phyloP scores from a whole-genome alignment of 2,113 vertebrate genomes.

The Terrapene triunguis region DNA sequence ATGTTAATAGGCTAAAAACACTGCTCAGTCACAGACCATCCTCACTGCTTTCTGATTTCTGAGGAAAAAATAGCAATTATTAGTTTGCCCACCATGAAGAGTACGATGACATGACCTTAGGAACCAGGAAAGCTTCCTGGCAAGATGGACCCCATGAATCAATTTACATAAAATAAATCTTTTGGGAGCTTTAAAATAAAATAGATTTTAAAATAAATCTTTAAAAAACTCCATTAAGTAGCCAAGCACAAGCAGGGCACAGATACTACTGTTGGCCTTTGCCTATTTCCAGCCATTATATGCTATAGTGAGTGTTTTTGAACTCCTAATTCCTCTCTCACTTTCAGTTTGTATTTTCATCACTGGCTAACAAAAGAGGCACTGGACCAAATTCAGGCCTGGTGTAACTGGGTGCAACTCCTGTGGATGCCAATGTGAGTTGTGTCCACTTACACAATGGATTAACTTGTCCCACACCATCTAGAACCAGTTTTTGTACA shows the following conservation, averaged over 20 bases:
- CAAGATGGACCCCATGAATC: not conserved
- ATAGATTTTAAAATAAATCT: too few relatives aligned
- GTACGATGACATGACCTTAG: not conserved
- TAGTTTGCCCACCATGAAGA: not conserved
- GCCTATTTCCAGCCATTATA: rapidly evolving
- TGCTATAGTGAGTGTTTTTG: not conserved
- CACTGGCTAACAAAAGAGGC: not conserved
- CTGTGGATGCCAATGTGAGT: not conserved
- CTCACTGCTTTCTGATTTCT: not conserved
- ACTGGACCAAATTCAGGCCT: not conserved
- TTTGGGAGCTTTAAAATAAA: not conserved
- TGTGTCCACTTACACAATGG: not conserved
- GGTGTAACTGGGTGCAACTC: not conserved
- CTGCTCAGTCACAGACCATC: not conserved
- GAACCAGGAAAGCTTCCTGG: constrained; percentile 17
- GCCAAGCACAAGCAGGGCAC: not conserved
- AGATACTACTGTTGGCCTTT: rapidly evolving
- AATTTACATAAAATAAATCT: not conserved
- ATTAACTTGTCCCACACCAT: constrained; percentile 42
- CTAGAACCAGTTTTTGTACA: constrained; percentile 57
- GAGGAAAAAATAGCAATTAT: not conserved
- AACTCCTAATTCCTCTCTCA: not conserved
- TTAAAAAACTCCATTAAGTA: not conserved
- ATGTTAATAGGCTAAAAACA: not conserved
- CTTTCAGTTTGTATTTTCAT: not conserved